Conservation (phyloP, 2,888 invertebrate genomes). For the Caenorhabditis sp. region DNA sequence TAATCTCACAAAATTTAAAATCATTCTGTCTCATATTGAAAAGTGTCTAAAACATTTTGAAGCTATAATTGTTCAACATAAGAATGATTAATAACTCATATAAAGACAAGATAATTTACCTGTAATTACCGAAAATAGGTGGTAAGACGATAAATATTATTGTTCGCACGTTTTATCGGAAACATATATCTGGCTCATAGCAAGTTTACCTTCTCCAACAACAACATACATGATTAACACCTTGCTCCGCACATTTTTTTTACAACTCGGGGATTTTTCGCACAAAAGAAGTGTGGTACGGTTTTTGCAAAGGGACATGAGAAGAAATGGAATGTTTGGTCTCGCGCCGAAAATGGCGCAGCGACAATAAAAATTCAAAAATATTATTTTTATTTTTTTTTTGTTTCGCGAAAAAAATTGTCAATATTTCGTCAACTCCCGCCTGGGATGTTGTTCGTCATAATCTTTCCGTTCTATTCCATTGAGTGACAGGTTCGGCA, state of each 20-base stretch:
- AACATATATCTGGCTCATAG: background rate
- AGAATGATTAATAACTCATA: background rate
- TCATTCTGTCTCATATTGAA: too few relatives aligned
- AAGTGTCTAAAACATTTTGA: too few relatives aligned
- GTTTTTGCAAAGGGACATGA: background rate
- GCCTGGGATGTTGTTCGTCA: too few relatives aligned
- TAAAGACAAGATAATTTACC: background rate
- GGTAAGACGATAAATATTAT: slow-evolving; percentile 1
- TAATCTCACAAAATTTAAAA: too few relatives aligned
- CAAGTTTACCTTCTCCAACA: background rate
- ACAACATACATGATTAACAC: background rate
- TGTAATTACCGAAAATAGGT: background rate
- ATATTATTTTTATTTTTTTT: background rate
- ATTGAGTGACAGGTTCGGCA: background rate
- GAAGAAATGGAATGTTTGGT: background rate
- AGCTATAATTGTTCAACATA: too few relatives aligned
- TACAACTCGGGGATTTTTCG: background rate
- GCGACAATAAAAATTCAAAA: background rate
- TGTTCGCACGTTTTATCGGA: background rate
- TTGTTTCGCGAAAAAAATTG: background rate
- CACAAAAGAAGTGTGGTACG: background rate
- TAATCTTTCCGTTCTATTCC: too few relatives aligned
- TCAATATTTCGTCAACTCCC: background rate
- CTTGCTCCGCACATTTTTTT: background rate
- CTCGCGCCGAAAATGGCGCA: background rate